Percentiles rank a stretch among this genome's conserved stretches.
phyloP scores from a whole-genome alignment of 2,797 vertebrate genomes.

The Tapirus indicus region DNA sequence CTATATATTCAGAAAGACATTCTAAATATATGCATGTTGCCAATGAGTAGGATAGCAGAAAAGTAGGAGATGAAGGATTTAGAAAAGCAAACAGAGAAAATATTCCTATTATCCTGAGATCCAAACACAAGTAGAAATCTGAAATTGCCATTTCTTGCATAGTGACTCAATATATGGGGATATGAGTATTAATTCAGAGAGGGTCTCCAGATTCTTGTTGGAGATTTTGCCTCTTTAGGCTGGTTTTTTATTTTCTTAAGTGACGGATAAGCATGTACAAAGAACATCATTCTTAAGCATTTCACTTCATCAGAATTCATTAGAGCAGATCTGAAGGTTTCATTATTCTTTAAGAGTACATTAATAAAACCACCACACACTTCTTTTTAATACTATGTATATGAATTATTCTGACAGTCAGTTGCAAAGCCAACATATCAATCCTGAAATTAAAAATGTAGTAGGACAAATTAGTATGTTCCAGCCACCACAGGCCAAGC shows the following conservation, averaged over 20 bases:
- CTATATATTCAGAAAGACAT: conserved; percentile 56
- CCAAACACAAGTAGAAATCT: conserved; percentile 60
- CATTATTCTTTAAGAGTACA: conserved; percentile 86
- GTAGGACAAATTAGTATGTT: conserved; percentile 84
- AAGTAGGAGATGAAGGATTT: conserved; percentile 46
- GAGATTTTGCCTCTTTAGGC: background rate
- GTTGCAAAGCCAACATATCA: conserved; percentile 87
- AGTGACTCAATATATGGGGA: conserved; percentile 45
- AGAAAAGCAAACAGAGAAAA: conserved; percentile 60
- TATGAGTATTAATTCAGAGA: conserved; percentile 65
- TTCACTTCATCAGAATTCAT: conserved; percentile 85
- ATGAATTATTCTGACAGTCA: conserved; percentile 87
- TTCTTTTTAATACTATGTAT: conserved; percentile 84
- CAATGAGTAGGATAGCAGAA: conserved; percentile 43
- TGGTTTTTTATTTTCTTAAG: conserved; percentile 69
- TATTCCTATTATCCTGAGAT: conserved; percentile 22
- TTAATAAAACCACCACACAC: conserved; percentile 85
- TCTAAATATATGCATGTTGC: conserved; percentile 61
- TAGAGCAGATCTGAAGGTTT: conserved; percentile 83
- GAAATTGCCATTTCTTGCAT: conserved; percentile 68
- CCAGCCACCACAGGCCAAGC: conserved; percentile 72
- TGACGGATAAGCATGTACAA: conserved; percentile 75
- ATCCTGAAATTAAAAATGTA: conserved; percentile 87
- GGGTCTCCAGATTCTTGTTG: conserved; percentile 60
- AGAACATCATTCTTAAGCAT: conserved; percentile 76